phyloP scores from a whole-genome alignment of 2,113 vertebrate species.

The Hirundichthys speculiger region DNA sequence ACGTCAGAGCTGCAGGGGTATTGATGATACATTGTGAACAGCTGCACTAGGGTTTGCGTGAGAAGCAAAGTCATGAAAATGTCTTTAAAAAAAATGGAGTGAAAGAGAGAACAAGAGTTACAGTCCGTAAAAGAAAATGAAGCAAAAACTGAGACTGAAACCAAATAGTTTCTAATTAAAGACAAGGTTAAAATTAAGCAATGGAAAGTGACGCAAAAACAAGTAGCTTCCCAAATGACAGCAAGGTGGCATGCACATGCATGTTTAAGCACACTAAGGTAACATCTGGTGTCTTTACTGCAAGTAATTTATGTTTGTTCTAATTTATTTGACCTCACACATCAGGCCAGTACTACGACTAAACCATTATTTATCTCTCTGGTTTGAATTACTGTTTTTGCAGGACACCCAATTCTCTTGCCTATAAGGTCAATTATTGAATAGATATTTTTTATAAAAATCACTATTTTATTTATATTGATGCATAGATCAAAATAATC shows the following conservation, averaged over 20 bases:
- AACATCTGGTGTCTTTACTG: conserved; percentile 18
- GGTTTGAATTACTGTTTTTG: background rate
- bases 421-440: no score
- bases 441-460: no score
- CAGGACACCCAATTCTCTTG: no score
- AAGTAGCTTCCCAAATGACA: conserved; percentile 22
- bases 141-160: conserved; percentile 1
- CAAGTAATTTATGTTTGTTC: conserved; percentile 31
- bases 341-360: background rate
- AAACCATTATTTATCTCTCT: conserved; percentile 3
- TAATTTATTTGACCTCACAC: conserved; percentile 25
- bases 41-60: conserved; percentile 75
- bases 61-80: conserved; percentile 71
- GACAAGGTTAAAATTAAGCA: conserved; percentile 8
- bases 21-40: conserved; percentile 80
- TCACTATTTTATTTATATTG: no score
- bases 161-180: conserved; percentile 9
- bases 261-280: background rate
- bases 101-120: conserved; percentile 48
- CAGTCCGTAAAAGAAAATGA: conserved; percentile 12
- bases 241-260: conserved; percentile 16
- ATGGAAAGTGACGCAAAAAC: background rate
- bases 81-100: conserved; percentile 35
- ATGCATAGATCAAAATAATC: no score
- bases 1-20: conserved; percentile 70